Percentiles rank a stretch among this genome's conserved stretches.
These are phyloP conservation scores for Ictalurus furcatus DNA, from an alignment of 2,113 vertebrate species.

Conservation along the genomic window DNA sequence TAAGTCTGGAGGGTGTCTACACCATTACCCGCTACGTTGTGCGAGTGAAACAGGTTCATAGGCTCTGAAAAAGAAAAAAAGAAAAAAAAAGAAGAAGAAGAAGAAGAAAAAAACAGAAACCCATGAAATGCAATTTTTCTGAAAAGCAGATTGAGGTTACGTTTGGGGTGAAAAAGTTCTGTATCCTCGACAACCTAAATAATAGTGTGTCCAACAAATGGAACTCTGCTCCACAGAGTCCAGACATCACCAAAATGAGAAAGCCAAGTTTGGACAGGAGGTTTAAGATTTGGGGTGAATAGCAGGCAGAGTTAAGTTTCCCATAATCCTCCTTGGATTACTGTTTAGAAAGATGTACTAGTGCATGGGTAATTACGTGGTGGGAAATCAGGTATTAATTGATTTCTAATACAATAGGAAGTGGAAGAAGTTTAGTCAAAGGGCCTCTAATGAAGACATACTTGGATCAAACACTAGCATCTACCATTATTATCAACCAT, in stretches of 20 bases:
- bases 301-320: background rate
- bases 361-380: background rate
- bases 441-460: background rate
- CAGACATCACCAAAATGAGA: slow-evolving; percentile 32
- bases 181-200: slow-evolving; percentile 31
- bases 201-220: slow-evolving; percentile 28
- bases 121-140: slow-evolving; percentile 37
- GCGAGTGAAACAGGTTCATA: slow-evolving; percentile 10
- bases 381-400: background rate
- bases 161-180: slow-evolving; percentile 23
- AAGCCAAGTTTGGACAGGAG: slow-evolving; percentile 18
- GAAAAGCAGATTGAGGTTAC: slow-evolving; percentile 36
- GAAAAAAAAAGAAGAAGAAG: too few relatives aligned
- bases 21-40: slow-evolving; percentile 7
- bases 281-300: slow-evolving; percentile 6
- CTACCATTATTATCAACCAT: background rate
- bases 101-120: background rate
- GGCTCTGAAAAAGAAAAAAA: background rate
- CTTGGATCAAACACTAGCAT: background rate
- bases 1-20: slow-evolving; percentile 19
- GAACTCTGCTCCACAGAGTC: slow-evolving; percentile 14
- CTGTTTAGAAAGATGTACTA: background rate
- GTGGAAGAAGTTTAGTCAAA: background rate
- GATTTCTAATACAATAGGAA: background rate
- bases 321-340: background rate